Evolutionary conservation across 2,888 invertebrate genomes (phyloP), one percentile per base, ranked within the genome.

Genomic region (Ephialtes manifestator): DNA sequence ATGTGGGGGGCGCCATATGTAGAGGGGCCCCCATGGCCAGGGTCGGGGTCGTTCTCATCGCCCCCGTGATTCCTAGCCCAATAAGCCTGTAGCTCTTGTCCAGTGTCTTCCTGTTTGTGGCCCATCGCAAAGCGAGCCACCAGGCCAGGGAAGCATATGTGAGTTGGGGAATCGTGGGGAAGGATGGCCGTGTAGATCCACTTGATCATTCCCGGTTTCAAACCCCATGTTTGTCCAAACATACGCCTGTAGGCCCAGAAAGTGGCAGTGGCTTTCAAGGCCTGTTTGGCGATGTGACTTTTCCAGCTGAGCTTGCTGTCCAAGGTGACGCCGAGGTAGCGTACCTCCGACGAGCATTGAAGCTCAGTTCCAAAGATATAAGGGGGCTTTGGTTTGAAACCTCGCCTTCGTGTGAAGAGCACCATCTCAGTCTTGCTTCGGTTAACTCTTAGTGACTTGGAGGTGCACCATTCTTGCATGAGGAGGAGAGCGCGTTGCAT

Each of bases 181-280:
- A 87, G 80, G 13, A 87, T 81, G 46, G 75, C 83, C 31, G 51
- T 82, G 51, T 87, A n/a, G n/a, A n/a, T n/a, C n/a, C n/a, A n/a
- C n/a, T n/a, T n/a, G n/a, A n/a, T n/a, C n/a, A n/a, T n/a, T n/a
- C n/a, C n/a, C n/a, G n/a, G n/a, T n/a, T n/a, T n/a, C n/a, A n/a
- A n/a, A n/a, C n/a, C n/a, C n/a, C n/a, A n/a, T n/a, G n/a, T n/a
- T n/a, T n/a, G n/a, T n/a, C n/a, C n/a, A n/a, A n/a, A n/a, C n/a
- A n/a, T n/a, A n/a, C n/a, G n/a, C n/a, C n/a, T n/a, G n/a, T n/a
- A n/a, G n/a, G n/a, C n/a, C n/a, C n/a, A n/a, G n/a, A n/a, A n/a
- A n/a, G n/a, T n/a, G n/a, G n/a, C n/a, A n/a, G n/a, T n/a, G n/a
- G n/a, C n/a, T n/a, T 82, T 75, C 60, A 43, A 15, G 20, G 63